Conservation (phyloP, 2,797 vertebrate species). For the Anguilla pacifica region DNA sequence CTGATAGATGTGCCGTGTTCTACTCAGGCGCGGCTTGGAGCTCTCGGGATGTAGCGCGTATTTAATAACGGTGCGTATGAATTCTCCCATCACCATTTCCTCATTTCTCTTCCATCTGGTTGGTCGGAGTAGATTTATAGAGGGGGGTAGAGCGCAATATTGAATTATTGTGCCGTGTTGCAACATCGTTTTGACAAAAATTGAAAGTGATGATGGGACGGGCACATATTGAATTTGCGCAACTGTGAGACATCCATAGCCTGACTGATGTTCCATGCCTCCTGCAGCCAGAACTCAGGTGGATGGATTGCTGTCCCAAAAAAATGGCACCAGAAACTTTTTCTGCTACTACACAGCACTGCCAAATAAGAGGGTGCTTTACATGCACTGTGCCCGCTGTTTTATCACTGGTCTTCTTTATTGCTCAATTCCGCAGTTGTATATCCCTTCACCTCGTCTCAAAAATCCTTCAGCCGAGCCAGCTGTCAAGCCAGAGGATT, state of each 20-base stretch:
- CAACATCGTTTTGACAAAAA: not conserved
- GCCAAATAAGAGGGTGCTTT: not conserved
- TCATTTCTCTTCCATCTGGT: not conserved
- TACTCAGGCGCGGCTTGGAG: not conserved
- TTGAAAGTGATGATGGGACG: not conserved
- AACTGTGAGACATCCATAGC: not conserved
- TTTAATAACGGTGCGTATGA: not conserved
- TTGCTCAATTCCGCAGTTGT: too few species aligned
- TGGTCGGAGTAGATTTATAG: not conserved
- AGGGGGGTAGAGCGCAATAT: not conserved
- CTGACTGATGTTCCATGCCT: not conserved
- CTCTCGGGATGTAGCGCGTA: not conserved
- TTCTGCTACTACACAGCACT: not conserved
- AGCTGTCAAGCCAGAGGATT: too few species aligned
- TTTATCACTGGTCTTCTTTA: too few species aligned
- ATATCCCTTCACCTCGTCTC: too few species aligned
- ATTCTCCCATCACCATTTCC: not conserved
- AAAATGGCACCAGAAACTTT: not conserved
- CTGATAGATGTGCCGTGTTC: not conserved
- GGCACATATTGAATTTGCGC: not conserved
- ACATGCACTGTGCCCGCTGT: too few species aligned
- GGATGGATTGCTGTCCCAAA: not conserved
- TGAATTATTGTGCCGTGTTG: not conserved
- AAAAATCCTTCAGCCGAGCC: not conserved
- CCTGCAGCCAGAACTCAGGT: not conserved